phyloP scores from a whole-genome alignment of 2,113 vertebrate genomes.

The Anser brachyrhynchus region DNA sequence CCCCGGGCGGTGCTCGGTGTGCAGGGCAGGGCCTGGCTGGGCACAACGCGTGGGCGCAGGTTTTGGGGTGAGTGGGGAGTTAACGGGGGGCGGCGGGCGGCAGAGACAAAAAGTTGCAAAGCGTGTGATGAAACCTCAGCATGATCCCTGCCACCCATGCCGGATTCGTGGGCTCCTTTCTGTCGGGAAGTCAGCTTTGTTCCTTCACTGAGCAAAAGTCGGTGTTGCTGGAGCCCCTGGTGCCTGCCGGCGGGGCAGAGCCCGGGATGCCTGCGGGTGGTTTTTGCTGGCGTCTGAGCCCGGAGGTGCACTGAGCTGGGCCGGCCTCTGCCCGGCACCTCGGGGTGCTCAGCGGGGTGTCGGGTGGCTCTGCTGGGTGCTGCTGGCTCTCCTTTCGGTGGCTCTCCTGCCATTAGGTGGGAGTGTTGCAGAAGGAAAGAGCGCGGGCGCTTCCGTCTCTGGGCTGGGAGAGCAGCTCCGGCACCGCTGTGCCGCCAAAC shows the following conservation, averaged over 20 bases:
- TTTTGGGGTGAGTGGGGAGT: not conserved
- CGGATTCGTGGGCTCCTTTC: not conserved
- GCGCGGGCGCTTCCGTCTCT: rapidly evolving
- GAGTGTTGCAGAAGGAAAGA: constrained; percentile 59
- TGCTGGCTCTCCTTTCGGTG: rapidly evolving
- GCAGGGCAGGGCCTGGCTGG: not conserved
- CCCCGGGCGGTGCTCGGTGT: rapidly evolving
- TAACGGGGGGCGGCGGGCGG: not conserved
- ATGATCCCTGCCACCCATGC: not conserved
- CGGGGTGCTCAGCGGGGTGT: rapidly evolving
- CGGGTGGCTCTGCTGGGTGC: not conserved
- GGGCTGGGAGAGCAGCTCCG: rapidly evolving
- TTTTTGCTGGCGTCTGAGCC: not conserved
- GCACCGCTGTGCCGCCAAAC: not conserved
- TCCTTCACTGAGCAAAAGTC: not conserved
- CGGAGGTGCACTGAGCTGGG: not conserved
- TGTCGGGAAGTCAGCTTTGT: not conserved
- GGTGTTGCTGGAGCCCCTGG: not conserved
- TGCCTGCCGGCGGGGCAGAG: not conserved
- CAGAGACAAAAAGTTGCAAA: not conserved
- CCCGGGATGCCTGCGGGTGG: rapidly evolving
- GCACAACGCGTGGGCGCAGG: not conserved
- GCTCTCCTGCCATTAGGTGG: constrained; percentile 47
- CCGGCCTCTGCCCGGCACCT: not conserved
- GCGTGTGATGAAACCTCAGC: not conserved